Evolutionary conservation across 2,888 invertebrate genomes (phyloP), one percentile per base, ranked within the genome.

Genomic region (Autographa pulchrina): DNA sequence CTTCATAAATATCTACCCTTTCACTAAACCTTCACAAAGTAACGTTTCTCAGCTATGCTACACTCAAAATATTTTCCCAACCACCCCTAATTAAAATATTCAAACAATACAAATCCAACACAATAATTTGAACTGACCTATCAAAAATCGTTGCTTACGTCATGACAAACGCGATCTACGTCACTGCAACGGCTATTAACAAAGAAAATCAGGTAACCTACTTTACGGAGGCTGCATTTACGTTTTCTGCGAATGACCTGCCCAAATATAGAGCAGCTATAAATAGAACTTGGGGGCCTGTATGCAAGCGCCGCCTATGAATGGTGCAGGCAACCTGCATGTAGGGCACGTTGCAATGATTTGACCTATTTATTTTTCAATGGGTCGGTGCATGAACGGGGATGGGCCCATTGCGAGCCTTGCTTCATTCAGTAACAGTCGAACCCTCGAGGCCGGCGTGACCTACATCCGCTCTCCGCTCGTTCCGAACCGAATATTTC

Each of bases 331-430:
- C 86, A 84, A 85, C 88, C 87, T 90, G 90, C 92, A 95, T 91
- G 88, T 93, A 89, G 94, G 92, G 84, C 94, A 93, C 93, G 88
- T 89, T 95, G 95, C 95, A 95, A 93, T 93, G 91, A 93, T 93
- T 91, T 94, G 95, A 96, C 96, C 96, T 94, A 96, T 93, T 91
- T 96, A 94, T 95, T 94, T 94, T 94, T 95, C 93, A 95, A 96
- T 95, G 95, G 93, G 87, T 88, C 88, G 91, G 84, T 90, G 92
- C 92, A 94, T 94, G 95, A 94, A 95, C 94, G 94, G 92, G 93
- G 92, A 86, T 87, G 90, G 91, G 89, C 90, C 91, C 94, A 89
- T 89, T 91, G 89, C 93, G 91, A 92, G 89, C 86, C 89, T 90
- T 87, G 86, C 88, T 92, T 85, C 96, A 96, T 96, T 96, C 95